Conservation (phyloP, 2,797 vertebrate species). For the Crypturellus tataupa region DNA sequence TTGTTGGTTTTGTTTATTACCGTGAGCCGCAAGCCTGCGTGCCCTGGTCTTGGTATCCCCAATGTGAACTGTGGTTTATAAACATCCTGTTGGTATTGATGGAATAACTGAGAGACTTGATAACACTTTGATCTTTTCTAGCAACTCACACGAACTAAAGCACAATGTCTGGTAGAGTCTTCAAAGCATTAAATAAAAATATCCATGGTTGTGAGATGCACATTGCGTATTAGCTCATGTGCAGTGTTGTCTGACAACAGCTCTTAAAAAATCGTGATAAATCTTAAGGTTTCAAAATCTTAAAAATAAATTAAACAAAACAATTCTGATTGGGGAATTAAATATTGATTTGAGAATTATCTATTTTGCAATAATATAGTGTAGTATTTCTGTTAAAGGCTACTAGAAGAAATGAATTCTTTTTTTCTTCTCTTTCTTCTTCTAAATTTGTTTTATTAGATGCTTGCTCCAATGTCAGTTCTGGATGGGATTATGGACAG, state of each 20-base stretch:
- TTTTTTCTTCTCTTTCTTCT: background rate
- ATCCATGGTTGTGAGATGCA: background rate
- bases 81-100: conserved; percentile 77
- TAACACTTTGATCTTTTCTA: conserved; percentile 68
- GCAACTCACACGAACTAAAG: background rate
- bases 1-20: conserved; percentile 76
- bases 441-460: background rate
- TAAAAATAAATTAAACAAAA: background rate
- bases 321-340: background rate
- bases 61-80: conserved; percentile 61
- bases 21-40: conserved; percentile 34
- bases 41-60: conserved; percentile 73
- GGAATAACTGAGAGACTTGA: conserved; percentile 37
- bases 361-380: background rate
- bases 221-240: background rate
- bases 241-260: background rate
- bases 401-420: background rate
- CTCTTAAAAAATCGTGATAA: background rate
- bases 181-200: conserved; percentile 30
- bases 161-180: background rate
- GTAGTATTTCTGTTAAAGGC: background rate
- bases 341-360: background rate
- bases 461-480: background rate
- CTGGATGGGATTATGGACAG: background rate
- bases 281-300: background rate